Conservation (phyloP, 1,140 invertebrate species). For the Drosophila melanogaster region DNA sequence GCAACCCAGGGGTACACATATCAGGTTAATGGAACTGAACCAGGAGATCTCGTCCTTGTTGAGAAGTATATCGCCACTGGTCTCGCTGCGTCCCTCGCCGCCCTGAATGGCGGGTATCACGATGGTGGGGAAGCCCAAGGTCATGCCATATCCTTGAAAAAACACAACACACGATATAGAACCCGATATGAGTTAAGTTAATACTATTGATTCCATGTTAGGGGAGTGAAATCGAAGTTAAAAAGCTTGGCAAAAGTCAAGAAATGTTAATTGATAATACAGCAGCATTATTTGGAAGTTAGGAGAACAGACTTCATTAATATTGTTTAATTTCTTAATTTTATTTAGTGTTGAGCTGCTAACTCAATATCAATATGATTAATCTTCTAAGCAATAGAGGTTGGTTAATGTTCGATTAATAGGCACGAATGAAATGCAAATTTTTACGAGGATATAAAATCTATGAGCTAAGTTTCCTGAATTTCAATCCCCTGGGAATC, state of each 20-base stretch:
- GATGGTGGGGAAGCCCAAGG: slow-evolving; percentile 91
- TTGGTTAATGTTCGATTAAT: slow-evolving; percentile 7
- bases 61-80: slow-evolving; percentile 85
- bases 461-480: not conserved
- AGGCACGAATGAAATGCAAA: no score
- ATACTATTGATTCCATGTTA: not conserved
- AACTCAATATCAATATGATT: not conserved
- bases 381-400: not conserved
- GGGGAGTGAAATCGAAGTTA: slow-evolving; percentile 19
- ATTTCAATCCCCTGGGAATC: slow-evolving; percentile 33
- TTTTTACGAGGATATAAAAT: not conserved
- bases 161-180: not conserved
- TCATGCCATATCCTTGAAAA: slow-evolving; percentile 88
- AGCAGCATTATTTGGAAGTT: no score
- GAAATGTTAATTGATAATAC: no score
- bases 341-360: not conserved
- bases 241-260: not conserved
- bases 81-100: slow-evolving; percentile 82
- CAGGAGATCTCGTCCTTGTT: slow-evolving; percentile 89
- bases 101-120: slow-evolving; percentile 89
- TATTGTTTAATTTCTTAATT: not conserved
- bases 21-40: slow-evolving; percentile 92
- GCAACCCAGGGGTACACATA: slow-evolving; percentile 91
- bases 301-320: not conserved
- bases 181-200: not conserved